Percentiles rank a stretch among this genome's conserved stretches.
Evolutionary conservation across 2,797 vertebrate genomes (phyloP).

Genomic region (Sebastolobus altivelis): DNA sequence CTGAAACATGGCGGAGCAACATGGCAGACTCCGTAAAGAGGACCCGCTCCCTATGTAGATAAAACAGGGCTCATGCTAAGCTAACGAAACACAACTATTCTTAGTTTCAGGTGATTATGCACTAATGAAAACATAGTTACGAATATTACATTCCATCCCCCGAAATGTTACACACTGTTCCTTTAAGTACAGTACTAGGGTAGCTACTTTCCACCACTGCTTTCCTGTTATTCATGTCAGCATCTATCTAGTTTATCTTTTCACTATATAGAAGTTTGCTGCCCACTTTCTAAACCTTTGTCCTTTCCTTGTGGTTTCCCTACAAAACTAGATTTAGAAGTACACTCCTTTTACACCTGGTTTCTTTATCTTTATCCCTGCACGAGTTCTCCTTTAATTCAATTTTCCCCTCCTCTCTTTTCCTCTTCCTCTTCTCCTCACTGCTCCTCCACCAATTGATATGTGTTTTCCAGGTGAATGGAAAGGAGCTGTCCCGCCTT

Average conservation of each 20-base stretch:
- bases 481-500: slow-evolving; percentile 88
- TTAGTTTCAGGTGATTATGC: too few species aligned
- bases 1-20: too few species aligned
- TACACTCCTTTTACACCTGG: background rate
- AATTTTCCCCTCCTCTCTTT: background rate
- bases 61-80: too few species aligned
- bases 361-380: slow-evolving; percentile 8
- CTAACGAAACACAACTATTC: fast-evolving
- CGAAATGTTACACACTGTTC: too few species aligned
- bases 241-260: background rate
- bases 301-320: background rate
- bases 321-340: background rate
- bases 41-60: too few species aligned
- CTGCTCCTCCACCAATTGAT: slow-evolving; percentile 1
- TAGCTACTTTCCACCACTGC: background rate
- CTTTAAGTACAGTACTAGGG: background rate
- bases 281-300: background rate
- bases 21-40: too few species aligned
- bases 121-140: too few species aligned
- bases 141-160: too few species aligned
- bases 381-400: background rate
- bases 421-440: background rate
- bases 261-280: background rate
- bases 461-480: slow-evolving; percentile 83
- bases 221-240: slow-evolving; percentile 6